These are phyloP conservation scores for Caerostris darwini DNA, from an alignment of 1,140 invertebrate species.

Conservation along the genomic window DNA sequence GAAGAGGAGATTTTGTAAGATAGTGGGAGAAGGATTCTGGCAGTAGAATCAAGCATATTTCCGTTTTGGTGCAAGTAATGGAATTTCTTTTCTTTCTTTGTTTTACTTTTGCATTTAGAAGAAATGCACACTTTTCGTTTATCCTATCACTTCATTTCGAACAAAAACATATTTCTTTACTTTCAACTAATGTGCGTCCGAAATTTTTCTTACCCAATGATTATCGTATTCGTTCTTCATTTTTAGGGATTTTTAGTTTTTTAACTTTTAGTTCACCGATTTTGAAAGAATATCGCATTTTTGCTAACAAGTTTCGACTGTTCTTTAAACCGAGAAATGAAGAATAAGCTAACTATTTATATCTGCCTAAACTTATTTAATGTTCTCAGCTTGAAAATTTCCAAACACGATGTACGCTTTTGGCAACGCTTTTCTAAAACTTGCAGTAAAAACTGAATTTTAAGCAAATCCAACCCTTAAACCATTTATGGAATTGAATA, in stretches of 20 bases:
- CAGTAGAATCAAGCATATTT: background rate
- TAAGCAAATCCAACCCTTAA: too few relatives aligned
- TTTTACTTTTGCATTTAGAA: background rate
- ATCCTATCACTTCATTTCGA: background rate
- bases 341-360: slow-evolving; percentile 5
- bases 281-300: background rate
- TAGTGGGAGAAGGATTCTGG: background rate
- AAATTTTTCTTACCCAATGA: background rate
- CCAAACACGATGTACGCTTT: too few relatives aligned
- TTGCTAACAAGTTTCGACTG: slow-evolving; percentile 14
- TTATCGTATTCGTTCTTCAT: too few relatives aligned
- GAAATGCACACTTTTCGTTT: background rate
- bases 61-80: background rate
- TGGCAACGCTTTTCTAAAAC: too few relatives aligned
- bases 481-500: too few relatives aligned
- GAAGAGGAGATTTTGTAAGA: too few relatives aligned
- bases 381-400: too few relatives aligned
- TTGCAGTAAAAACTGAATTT: too few relatives aligned
- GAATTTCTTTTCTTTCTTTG: background rate
- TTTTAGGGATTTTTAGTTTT: too few relatives aligned
- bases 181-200: background rate
- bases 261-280: background rate
- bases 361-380: too few relatives aligned
- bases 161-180: slow-evolving; percentile 15
- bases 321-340: background rate